Evolutionary conservation across 2,888 invertebrate genomes (phyloP), one percentile per base, ranked within the genome.

Genomic region (Caenorhabditis sp.): DNA sequence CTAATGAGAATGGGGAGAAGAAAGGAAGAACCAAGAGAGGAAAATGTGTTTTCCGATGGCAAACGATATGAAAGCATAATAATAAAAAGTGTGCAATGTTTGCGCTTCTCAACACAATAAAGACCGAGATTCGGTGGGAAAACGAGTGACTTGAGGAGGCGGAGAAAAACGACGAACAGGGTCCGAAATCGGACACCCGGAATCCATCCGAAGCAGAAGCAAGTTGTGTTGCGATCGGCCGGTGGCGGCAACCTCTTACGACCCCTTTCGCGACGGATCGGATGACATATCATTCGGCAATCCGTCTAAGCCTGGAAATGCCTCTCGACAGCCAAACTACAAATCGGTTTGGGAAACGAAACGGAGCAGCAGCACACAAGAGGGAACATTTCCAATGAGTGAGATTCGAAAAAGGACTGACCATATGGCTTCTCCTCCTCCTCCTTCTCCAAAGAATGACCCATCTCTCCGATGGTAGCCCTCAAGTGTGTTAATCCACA

Each of bases 401-500:
- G 53, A 37, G 3, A 47, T n/a, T 11, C 18, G 15, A 62, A 62
- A 64, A 69, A 26, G 44, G 62, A n/a, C 4, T 15, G 68, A 56
- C 61, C 68, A 77, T 68, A 69, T 58, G 69, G 69, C 69, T 77
- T 69, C 69, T 50, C 18, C 65, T 6, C 47, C 35, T 28, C 44
- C 2, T 44, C 56, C 40, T 37, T 40, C n/a, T n/a, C n/a, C n/a
- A n/a, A n/a, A n/a, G n/a, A n/a, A n/a, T n/a, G n/a, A n/a, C n/a
- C n/a, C n/a, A n/a, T n/a, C n/a, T n/a, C n/a, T n/a, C 65, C 67
- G 35, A 44, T 51, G 22, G 50, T 22, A 18, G 8, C 28, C 22
- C 61, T 77, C 69, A 76, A 76, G 76, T 76, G 76, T 67, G 76
- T 76, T 76, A 76, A 76, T 76, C 67, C 76, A 60, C 76, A 61